Conservation (phyloP, 2,797 vertebrate species). For the Premnoplex brunnescens region DNA sequence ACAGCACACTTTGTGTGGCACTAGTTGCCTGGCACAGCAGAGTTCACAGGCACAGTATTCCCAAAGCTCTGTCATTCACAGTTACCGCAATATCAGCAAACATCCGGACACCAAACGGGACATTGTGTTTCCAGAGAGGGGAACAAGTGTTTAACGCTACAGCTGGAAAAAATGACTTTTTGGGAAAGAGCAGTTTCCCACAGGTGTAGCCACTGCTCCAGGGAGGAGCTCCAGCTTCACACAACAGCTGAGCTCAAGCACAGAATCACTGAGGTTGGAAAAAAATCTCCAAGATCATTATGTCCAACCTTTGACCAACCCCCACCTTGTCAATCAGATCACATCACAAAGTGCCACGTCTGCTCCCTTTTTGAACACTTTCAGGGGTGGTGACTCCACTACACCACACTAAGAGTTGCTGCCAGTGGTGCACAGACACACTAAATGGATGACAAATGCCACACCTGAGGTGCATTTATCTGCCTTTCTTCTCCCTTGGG, state of each 20-base stretch:
- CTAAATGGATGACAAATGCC: fast-evolving
- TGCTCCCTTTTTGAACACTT: too few relatives aligned
- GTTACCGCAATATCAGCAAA: fast-evolving
- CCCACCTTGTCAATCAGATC: background rate
- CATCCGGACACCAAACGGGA: background rate
- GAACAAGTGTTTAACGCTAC: background rate
- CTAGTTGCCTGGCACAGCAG: fast-evolving
- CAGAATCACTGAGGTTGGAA: background rate
- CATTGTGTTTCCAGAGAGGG: background rate
- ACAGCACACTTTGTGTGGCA: background rate
- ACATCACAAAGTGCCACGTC: too few relatives aligned
- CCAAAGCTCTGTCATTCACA: background rate
- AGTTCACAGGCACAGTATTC: background rate
- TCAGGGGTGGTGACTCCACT: background rate
- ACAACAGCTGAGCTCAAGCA: background rate
- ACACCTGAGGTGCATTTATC: fast-evolving
- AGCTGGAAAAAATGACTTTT: background rate
- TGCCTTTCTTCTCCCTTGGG: background rate
- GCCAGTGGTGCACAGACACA: background rate
- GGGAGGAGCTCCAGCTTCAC: background rate
- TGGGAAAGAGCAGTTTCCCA: background rate
- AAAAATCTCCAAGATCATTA: background rate
- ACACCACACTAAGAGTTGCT: background rate
- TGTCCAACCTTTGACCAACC: background rate
- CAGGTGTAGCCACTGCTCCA: fast-evolving